These are phyloP conservation scores for Eciton burchellii DNA, from an alignment of 1,140 invertebrate species.

Conservation along the genomic window DNA sequence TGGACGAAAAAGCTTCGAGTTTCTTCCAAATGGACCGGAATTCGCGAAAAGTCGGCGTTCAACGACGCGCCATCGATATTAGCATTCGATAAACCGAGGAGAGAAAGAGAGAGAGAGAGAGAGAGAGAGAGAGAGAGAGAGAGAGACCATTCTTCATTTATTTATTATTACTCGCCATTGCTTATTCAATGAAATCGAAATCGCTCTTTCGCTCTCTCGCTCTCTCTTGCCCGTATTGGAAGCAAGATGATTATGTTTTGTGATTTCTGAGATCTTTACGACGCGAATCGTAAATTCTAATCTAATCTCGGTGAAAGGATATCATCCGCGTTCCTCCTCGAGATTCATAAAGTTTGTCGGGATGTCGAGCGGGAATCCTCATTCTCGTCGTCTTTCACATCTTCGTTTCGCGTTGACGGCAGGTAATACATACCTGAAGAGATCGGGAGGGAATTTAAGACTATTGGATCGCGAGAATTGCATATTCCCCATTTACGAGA, in stretches of 20 bases:
- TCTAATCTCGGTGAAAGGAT: neutral
- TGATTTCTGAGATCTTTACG: neutral
- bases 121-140: neutral
- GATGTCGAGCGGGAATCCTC: neutral
- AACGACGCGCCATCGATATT: neutral
- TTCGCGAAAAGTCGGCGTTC: constrained; percentile 1
- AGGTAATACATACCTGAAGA: constrained; percentile 7
- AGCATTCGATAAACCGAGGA: constrained; percentile 8
- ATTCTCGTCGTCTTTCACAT: constrained; percentile 16
- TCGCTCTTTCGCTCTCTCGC: too few relatives aligned
- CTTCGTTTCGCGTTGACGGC: constrained; percentile 14
- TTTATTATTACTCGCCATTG: too few relatives aligned
- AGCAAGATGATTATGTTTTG: neutral
- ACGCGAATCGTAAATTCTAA: neutral
- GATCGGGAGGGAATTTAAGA: neutral
- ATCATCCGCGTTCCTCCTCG: neutral
- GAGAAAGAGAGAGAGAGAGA: neutral
- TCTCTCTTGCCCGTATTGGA: neutral
- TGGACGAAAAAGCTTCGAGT: constrained; percentile 21
- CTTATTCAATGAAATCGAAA: constrained; percentile 14
- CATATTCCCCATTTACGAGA: constrained; percentile 17
- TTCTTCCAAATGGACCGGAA: constrained; percentile 16
- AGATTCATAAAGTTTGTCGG: neutral
- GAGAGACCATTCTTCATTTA: neutral
- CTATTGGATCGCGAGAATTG: neutral